Evolutionary conservation across 2,888 invertebrate species (phyloP).

Genomic region (Melanophora roralis): DNA sequence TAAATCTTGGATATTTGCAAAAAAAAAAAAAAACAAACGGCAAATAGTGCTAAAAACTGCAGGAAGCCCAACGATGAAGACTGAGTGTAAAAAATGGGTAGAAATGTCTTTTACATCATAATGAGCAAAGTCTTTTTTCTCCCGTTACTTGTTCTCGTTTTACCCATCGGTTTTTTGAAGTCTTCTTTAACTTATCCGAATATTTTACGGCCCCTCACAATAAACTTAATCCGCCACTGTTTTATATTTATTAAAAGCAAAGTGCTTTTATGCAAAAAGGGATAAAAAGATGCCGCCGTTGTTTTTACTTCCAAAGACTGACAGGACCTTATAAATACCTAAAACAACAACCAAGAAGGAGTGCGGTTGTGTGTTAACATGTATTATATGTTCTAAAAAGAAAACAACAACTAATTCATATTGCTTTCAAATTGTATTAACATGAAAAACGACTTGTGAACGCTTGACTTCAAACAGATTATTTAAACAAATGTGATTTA

Average conservation of each 20-base stretch:
- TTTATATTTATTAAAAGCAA: constrained; percentile 29
- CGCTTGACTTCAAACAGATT: constrained; percentile 59
- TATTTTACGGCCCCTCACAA: background rate
- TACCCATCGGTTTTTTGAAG: too few species aligned
- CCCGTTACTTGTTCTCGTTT: too few species aligned
- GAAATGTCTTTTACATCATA: too few species aligned
- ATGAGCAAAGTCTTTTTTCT: too few species aligned
- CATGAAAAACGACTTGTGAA: constrained; percentile 61
- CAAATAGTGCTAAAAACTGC: too few species aligned
- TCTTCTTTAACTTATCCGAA: too few species aligned
- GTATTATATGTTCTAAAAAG: too few species aligned
- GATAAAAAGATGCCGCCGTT: constrained; percentile 57
- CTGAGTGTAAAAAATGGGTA: too few species aligned
- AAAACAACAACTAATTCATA: constrained; percentile 34
- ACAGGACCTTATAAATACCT: constrained; percentile 47
- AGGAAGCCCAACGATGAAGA: too few species aligned
- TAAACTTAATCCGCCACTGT: constrained; percentile 35
- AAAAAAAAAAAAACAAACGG: too few species aligned
- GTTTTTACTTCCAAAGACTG: constrained; percentile 48
- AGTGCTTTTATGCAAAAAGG: constrained; percentile 1
- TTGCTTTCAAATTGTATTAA: constrained; percentile 61
- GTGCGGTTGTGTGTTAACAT: constrained; percentile 36
- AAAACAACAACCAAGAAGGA: constrained; percentile 41
- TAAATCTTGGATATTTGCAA: too few species aligned
- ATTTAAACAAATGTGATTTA: constrained; percentile 72